phyloP scores from a whole-genome alignment of 1,140 invertebrate genomes.

The Neocloeon triangulifer region DNA sequence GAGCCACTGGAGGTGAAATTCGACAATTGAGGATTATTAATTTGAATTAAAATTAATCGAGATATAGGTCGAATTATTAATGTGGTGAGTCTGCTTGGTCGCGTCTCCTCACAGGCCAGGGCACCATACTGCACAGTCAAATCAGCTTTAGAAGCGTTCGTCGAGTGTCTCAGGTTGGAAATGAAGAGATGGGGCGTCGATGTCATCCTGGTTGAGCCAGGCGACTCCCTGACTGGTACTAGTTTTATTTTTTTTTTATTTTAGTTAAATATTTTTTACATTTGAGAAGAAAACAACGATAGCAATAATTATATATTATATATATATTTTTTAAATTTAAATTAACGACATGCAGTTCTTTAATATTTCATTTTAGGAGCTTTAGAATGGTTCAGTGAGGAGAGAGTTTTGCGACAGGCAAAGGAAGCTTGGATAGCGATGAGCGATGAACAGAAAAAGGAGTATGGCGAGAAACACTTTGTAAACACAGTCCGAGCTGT shows the following conservation, averaged over 20 bases:
- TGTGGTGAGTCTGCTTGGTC: conserved; percentile 31
- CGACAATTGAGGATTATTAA: background rate
- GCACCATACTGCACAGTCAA: conserved; percentile 55
- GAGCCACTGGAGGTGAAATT: conserved; percentile 44
- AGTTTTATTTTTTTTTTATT: conserved; percentile 2
- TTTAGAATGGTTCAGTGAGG: no score
- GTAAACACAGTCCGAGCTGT: no score
- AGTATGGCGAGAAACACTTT: no score
- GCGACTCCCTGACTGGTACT: conserved; percentile 46
- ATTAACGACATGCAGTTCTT: no score
- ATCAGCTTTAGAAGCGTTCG: conserved; percentile 57
- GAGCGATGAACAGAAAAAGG: no score
- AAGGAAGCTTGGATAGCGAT: no score
- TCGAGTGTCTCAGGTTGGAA: conserved; percentile 56
- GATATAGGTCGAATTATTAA: conserved; percentile 16
- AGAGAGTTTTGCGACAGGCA: no score
- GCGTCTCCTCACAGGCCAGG: conserved; percentile 47
- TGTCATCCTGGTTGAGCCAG: conserved; percentile 62
- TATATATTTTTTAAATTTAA: no score
- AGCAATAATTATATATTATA: background rate
- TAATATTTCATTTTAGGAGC: no score
- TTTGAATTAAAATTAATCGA: background rate
- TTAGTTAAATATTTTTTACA: conserved; percentile 1
- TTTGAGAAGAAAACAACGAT: background rate
- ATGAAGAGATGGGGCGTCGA: conserved; percentile 44